These are phyloP conservation scores for Chelonus formosanus DNA, from an alignment of 2,888 invertebrate species.

Conservation along the genomic window DNA sequence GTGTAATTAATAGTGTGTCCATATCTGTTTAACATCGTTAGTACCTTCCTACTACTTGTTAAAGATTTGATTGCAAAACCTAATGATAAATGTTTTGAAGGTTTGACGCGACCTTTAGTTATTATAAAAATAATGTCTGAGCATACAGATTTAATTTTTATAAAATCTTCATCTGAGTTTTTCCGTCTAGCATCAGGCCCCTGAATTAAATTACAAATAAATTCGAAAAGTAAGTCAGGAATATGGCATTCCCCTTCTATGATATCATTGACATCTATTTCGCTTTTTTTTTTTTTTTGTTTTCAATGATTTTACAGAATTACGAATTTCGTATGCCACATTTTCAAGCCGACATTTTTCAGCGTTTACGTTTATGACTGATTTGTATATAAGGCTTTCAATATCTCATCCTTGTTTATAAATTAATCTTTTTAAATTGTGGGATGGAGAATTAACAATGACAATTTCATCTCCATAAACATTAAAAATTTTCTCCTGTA, in stretches of 20 bases:
- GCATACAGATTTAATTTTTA: constrained; percentile 8
- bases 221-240: too few species aligned
- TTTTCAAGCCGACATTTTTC: not conserved
- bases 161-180: not conserved
- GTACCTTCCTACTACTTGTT: constrained; percentile 44
- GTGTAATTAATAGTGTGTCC: constrained; percentile 45
- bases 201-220: not conserved
- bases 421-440: not conserved
- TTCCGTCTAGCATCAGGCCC: not conserved
- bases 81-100: constrained; percentile 43
- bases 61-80: constrained; percentile 46
- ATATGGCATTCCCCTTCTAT: not conserved
- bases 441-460: not conserved
- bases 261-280: not conserved
- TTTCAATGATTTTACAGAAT: not conserved
- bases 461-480: not conserved
- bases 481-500: not conserved
- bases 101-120: constrained; percentile 8
- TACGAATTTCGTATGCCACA: not conserved
- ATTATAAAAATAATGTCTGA: constrained; percentile 5
- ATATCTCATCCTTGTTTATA: not conserved
- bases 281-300: not conserved
- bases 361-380: not conserved
- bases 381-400: not conserved
- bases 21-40: constrained; percentile 39